Percentiles rank a stretch among this genome's conserved stretches.
These are phyloP conservation scores for Scolopax rusticola DNA, from an alignment of 2,797 vertebrate species.

Conservation along the genomic window DNA sequence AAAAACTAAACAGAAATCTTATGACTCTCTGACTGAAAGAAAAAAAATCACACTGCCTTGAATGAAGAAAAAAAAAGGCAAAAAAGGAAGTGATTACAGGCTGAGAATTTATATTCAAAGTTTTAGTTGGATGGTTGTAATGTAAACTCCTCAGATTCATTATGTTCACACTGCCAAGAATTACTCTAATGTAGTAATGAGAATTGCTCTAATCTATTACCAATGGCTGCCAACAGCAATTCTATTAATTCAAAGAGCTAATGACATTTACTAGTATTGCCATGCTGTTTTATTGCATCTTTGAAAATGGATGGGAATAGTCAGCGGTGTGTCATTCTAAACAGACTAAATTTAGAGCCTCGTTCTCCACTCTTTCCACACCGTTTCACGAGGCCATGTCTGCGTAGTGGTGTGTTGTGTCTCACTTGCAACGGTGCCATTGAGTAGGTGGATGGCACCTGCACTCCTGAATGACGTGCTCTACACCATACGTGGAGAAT, in stretches of 20 bases:
- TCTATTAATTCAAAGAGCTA: conserved; percentile 67
- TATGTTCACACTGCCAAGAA: conserved; percentile 34
- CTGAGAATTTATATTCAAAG: conserved; percentile 9
- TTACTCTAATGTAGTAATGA: conserved; percentile 39
- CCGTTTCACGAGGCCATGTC: background rate
- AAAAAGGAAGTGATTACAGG: conserved; percentile 8
- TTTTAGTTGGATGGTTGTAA: background rate
- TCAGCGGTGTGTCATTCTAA: conserved; percentile 38
- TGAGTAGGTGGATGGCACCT: background rate
- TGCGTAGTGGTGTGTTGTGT: background rate
- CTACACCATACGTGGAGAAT: background rate
- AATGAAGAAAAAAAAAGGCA: background rate
- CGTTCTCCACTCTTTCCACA: background rate
- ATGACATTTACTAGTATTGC: conserved; percentile 69
- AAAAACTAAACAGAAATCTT: background rate
- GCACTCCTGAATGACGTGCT: background rate
- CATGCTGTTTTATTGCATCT: conserved; percentile 43
- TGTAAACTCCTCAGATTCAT: conserved; percentile 32
- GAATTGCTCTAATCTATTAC: conserved; percentile 44
- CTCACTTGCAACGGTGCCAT: accelerated
- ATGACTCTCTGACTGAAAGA: background rate
- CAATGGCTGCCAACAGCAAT: conserved; percentile 45
- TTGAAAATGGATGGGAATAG: conserved; percentile 50
- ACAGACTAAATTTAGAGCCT: conserved; percentile 46
- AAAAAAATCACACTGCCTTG: background rate